A percentile compares a stretch with the other conserved stretches of the same genome.
phyloP scores from a whole-genome alignment of 2,113 vertebrate genomes.

The Oryctolagus cuniculus region DNA sequence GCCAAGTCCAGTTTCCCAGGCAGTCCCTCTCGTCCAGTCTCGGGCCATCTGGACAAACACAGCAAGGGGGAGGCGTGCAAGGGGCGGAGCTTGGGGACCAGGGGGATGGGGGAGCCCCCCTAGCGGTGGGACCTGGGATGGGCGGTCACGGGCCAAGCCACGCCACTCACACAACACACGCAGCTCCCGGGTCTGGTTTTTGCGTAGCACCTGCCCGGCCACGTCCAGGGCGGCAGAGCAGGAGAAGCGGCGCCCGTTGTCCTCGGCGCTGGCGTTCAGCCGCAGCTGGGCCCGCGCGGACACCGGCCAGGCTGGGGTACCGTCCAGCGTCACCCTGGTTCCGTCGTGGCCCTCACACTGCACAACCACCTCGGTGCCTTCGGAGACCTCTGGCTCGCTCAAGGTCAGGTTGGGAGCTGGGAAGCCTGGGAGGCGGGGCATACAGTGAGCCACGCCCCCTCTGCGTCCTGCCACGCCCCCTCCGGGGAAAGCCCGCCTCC shows the following conservation, averaged over 20 bases:
- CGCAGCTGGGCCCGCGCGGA: accelerated
- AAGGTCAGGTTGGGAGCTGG: conserved; percentile 9
- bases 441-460: neutral
- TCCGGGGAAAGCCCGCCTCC: neutral
- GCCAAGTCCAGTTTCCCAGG: conserved; percentile 52
- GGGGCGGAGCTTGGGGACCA: no score
- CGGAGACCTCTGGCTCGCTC: neutral
- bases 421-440: conserved; percentile 53
- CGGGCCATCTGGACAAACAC: conserved; percentile 76
- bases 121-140: accelerated
- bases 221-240: conserved; percentile 60
- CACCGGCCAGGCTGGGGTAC: accelerated
- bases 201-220: accelerated
- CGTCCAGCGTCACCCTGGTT: accelerated
- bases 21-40: conserved; percentile 64
- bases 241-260: neutral
- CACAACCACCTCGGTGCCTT: neutral
- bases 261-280: accelerated
- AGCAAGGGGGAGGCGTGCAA: neutral
- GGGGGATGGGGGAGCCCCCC: no score
- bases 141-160: neutral
- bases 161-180: conserved; percentile 71
- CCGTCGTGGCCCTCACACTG: neutral
- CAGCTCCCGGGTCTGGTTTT: conserved; percentile 9
- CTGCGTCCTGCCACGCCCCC: neutral